Conservation (phyloP, 2,113 vertebrate genomes). For the Telmatochromis sp. region DNA sequence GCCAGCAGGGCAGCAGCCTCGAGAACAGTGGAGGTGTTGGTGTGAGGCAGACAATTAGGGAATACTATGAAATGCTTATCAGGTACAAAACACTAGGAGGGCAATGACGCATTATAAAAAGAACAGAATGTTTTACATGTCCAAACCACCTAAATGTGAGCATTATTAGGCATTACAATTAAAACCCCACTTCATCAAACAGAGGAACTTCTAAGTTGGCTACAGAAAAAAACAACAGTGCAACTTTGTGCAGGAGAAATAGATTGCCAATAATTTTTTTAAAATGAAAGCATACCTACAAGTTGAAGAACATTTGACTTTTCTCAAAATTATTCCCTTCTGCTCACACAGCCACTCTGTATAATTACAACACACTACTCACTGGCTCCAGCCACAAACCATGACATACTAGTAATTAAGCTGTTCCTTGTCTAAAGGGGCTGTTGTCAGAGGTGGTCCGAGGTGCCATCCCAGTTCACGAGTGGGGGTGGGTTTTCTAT, state of each 20-base stretch:
- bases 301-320: slow-evolving; percentile 13
- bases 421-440: slow-evolving; percentile 8
- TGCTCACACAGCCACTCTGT: background rate
- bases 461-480: background rate
- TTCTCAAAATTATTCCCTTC: slow-evolving; percentile 1
- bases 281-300: slow-evolving; percentile 3
- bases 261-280: background rate
- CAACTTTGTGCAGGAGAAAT: background rate
- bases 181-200: slow-evolving; percentile 39
- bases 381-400: background rate
- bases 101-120: slow-evolving; percentile 9
- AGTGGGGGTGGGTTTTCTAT: background rate
- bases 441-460: background rate
- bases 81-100: slow-evolving; percentile 40
- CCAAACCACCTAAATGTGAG: slow-evolving; percentile 22
- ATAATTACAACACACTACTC: slow-evolving; percentile 43
- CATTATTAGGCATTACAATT: slow-evolving; percentile 43
- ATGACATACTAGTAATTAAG: slow-evolving; percentile 41
- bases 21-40: slow-evolving; percentile 47
- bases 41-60: slow-evolving; percentile 59
- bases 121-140: slow-evolving; percentile 25
- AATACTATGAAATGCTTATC: slow-evolving; percentile 49
- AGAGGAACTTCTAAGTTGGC: background rate
- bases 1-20: slow-evolving; percentile 46
- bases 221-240: background rate